Evolutionary conservation across 2,113 vertebrate species (phyloP).

Genomic region (Albula glossodonta): DNA sequence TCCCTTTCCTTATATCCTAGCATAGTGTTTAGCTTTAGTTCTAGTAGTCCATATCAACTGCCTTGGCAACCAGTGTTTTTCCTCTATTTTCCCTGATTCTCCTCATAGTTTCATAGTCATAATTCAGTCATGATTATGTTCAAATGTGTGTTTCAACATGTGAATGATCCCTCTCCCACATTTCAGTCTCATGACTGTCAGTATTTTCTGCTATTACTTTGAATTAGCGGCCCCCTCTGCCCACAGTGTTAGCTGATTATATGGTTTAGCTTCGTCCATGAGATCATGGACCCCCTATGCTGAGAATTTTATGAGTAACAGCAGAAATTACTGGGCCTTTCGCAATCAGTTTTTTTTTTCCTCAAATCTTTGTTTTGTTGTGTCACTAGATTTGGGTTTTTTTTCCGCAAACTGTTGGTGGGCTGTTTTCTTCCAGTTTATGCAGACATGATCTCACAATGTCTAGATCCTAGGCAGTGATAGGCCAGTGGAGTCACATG

Average conservation of each 20-base stretch:
- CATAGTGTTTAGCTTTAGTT: background rate
- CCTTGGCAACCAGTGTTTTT: background rate
- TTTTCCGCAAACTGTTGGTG: too few species aligned
- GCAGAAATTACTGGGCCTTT: background rate
- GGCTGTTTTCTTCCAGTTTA: too few species aligned
- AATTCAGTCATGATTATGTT: constrained; percentile 4
- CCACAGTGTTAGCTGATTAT: too few species aligned
- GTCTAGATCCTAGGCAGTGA: background rate
- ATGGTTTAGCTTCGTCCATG: too few species aligned
- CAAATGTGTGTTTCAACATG: background rate
- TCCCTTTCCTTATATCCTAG: background rate
- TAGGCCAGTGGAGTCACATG: background rate
- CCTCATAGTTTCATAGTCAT: background rate
- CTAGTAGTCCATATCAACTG: background rate
- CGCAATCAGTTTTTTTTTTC: background rate
- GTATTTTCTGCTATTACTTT: background rate
- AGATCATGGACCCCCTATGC: too few species aligned
- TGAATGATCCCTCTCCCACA: background rate
- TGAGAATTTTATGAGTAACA: background rate
- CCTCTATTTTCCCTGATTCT: background rate
- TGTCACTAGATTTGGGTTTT: background rate
- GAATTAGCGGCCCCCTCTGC: background rate
- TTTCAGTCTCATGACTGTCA: background rate
- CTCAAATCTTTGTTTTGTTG: background rate
- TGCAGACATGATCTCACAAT: too few species aligned